Percentiles rank a stretch among this genome's conserved stretches.
phyloP scores from a whole-genome alignment of 2,797 vertebrate species.

The Trachops cirrhosus region DNA sequence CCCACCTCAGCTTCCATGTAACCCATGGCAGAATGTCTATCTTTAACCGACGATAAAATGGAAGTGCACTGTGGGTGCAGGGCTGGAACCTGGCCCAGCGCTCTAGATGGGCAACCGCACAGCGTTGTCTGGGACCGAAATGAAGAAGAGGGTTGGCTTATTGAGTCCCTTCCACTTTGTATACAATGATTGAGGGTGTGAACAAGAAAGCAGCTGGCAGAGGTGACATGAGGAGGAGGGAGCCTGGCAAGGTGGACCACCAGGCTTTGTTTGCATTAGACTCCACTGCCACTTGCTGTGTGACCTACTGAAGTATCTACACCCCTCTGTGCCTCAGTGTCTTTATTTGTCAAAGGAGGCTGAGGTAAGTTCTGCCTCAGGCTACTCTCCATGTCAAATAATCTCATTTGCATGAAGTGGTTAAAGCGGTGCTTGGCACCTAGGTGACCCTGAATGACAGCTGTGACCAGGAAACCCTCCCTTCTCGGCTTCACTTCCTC shows the following conservation, averaged over 20 bases:
- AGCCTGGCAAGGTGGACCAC: no score
- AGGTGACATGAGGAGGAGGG: neutral
- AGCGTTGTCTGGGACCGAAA: neutral
- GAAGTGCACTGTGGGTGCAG: neutral
- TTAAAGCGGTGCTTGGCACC: neutral
- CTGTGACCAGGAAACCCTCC: neutral
- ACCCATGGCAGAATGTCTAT: neutral
- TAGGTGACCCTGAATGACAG: neutral
- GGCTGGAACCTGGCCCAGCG: neutral
- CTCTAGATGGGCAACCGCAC: neutral
- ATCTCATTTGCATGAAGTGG: neutral
- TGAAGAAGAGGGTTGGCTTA: neutral
- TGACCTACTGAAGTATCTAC: neutral
- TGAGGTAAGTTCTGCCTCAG: neutral
- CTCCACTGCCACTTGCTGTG: neutral
- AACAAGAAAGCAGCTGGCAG: neutral
- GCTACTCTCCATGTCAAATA: accelerated
- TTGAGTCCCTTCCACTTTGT: neutral
- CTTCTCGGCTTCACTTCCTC: neutral
- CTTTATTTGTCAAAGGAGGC: neutral
- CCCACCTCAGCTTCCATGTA: neutral
- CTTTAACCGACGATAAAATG: slow-evolving; percentile 15
- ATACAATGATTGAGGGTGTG: no score
- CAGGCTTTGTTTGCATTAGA: neutral
- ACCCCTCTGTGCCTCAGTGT: neutral